A percentile compares a stretch with the other conserved stretches of the same genome.
phyloP scores from a whole-genome alignment of 1,140 invertebrate genomes.

The Anastrepha ludens region DNA sequence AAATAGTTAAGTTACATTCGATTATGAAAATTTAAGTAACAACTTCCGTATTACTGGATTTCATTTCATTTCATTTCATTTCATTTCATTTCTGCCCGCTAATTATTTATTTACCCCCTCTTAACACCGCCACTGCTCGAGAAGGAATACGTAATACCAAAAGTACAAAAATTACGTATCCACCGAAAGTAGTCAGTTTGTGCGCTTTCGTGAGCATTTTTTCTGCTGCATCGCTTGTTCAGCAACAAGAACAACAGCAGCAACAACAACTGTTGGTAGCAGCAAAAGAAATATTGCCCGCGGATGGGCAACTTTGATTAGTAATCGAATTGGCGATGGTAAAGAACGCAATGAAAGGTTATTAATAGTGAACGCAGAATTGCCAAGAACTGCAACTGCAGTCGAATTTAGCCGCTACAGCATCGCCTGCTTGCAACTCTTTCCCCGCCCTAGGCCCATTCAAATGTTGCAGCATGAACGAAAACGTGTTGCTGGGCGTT shows the following conservation, averaged over 20 bases:
- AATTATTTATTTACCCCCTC: not conserved
- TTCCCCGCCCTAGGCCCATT: too few species aligned
- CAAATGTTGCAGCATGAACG: not conserved
- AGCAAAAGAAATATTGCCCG: constrained; percentile 39
- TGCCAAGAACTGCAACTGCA: constrained; percentile 31
- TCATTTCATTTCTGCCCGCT: too few species aligned
- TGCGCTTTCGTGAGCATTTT: constrained; percentile 50
- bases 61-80: too few species aligned
- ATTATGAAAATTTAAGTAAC: too few species aligned
- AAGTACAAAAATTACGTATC: not conserved
- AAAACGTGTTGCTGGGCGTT: not conserved
- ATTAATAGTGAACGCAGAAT: constrained; percentile 50
- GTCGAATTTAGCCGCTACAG: not conserved
- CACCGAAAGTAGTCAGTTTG: not conserved
- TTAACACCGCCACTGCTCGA: not conserved
- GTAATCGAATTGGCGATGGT: constrained; percentile 51
- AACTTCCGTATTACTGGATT: too few species aligned
- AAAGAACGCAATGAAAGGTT: constrained; percentile 53
- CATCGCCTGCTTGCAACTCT: too few species aligned
- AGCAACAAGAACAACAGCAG: not conserved
- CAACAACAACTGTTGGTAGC: constrained; percentile 7
- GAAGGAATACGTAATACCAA: not conserved
- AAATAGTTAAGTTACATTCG: too few species aligned
- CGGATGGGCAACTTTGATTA: constrained; percentile 51
- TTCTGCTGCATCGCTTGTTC: constrained; percentile 14